A percentile compares a stretch with the other conserved stretches of the same genome.
Conservation (phyloP, 2,113 vertebrate species). For the Ammodytes dubius region DNA sequence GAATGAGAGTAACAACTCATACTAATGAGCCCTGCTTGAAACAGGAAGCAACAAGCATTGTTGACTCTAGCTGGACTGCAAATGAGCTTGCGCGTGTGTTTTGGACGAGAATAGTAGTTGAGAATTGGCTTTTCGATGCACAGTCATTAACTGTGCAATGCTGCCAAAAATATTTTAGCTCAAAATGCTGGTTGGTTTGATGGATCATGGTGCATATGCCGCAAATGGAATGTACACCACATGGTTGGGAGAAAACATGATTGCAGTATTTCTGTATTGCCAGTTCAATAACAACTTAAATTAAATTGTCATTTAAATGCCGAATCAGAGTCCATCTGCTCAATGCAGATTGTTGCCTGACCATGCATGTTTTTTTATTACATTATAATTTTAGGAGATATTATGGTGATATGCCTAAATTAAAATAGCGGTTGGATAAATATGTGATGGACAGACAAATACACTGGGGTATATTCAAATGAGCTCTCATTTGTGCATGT, state of each 20-base stretch:
- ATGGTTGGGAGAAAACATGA: neutral
- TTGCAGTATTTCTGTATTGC: neutral
- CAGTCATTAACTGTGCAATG: slow-evolving; percentile 17
- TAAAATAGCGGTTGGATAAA: slow-evolving; percentile 24
- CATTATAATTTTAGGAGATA: neutral
- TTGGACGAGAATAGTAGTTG: slow-evolving; percentile 31
- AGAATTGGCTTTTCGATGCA: slow-evolving; percentile 11
- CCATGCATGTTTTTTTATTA: slow-evolving; percentile 1
- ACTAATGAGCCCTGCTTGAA: slow-evolving; percentile 42
- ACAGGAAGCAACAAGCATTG: slow-evolving; percentile 52
- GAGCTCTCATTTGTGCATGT: slow-evolving; percentile 42
- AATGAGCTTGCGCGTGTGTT: slow-evolving; percentile 45
- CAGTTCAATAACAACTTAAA: neutral
- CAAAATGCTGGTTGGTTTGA: neutral
- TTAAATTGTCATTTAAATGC: slow-evolving; percentile 4
- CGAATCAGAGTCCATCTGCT: neutral
- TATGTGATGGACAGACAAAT: neutral
- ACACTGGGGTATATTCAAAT: slow-evolving; percentile 44
- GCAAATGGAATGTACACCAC: slow-evolving; percentile 4
- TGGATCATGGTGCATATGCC: neutral
- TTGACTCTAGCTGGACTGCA: slow-evolving; percentile 43
- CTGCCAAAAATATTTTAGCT: slow-evolving; percentile 12
- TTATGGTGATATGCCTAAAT: slow-evolving; percentile 2
- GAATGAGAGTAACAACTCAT: slow-evolving; percentile 30
- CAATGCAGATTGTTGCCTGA: neutral